phyloP scores from a whole-genome alignment of 2,888 invertebrate species.

The Shargacucullia verbasci region DNA sequence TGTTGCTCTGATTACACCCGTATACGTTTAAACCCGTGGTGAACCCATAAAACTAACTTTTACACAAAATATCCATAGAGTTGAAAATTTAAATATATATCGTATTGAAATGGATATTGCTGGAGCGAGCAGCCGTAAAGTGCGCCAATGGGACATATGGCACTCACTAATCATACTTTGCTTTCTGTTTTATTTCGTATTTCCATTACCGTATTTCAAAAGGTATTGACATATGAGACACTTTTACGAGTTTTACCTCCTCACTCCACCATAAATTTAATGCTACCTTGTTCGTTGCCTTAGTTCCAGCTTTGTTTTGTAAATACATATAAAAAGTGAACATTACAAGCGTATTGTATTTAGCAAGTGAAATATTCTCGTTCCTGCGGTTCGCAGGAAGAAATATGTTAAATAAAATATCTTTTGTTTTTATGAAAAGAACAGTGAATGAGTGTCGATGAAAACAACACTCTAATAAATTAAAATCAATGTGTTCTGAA shows the following conservation, averaged over 20 bases:
- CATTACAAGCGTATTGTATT: slow-evolving; percentile 50
- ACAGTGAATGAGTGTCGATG: slow-evolving; percentile 39
- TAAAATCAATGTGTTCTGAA: slow-evolving; percentile 29
- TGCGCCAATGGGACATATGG: slow-evolving; percentile 84
- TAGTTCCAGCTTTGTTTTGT: slow-evolving; percentile 66
- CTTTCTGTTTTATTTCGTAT: slow-evolving; percentile 89
- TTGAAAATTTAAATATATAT: slow-evolving; percentile 73
- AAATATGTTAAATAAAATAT: slow-evolving; percentile 45
- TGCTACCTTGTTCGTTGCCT: slow-evolving; percentile 74
- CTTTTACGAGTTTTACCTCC: slow-evolving; percentile 85
- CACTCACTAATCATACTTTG: slow-evolving; percentile 89
- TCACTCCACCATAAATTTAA: slow-evolving; percentile 78
- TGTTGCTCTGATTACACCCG: too few species aligned
- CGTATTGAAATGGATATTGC: slow-evolving; percentile 77
- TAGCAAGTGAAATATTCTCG: slow-evolving; percentile 47
- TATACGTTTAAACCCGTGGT: slow-evolving; percentile 8
- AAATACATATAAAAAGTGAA: slow-evolving; percentile 57
- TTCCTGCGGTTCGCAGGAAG: slow-evolving; percentile 27
- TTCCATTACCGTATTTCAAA: slow-evolving; percentile 89
- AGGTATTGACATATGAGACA: slow-evolving; percentile 88
- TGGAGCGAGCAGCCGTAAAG: slow-evolving; percentile 79
- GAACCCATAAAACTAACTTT: slow-evolving; percentile 44
- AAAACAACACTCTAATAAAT: slow-evolving; percentile 46
- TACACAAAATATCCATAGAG: slow-evolving; percentile 46
- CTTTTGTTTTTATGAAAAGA: slow-evolving; percentile 46